Evolutionary conservation across 2,797 vertebrate species (phyloP).

Genomic region (Hippopotamyrus pictus): DNA sequence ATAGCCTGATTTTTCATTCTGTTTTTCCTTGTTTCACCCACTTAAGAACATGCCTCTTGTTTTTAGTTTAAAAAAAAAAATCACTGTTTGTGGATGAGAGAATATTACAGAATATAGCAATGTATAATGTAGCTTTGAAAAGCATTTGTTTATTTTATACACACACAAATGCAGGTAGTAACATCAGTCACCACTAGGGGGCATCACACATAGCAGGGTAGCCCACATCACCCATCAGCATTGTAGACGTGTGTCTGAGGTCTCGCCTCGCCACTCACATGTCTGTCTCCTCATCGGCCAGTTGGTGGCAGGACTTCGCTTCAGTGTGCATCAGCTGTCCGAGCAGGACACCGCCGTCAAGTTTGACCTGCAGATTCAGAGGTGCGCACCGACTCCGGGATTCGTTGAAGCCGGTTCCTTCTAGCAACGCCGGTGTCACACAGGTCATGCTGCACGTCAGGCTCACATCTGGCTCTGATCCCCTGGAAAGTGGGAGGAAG

Average conservation of each 20-base stretch:
- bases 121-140: neutral
- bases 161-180: neutral
- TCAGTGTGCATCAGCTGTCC: constrained; percentile 88
- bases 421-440: neutral
- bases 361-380: constrained; percentile 84
- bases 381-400: constrained; percentile 54
- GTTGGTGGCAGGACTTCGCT: constrained; percentile 79
- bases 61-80: neutral
- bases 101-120: neutral
- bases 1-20: neutral
- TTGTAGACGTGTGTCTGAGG: neutral
- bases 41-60: neutral
- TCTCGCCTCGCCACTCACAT: neutral
- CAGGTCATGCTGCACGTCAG: neutral
- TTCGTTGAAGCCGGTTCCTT: neutral
- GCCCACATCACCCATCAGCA: neutral
- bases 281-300: constrained; percentile 35
- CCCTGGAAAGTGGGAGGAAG: neutral
- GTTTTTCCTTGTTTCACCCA: neutral
- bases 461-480: neutral
- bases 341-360: constrained; percentile 88
- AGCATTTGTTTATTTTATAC: neutral
- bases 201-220: neutral
- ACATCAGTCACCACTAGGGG: neutral
- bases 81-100: neutral